Percentiles rank a stretch among this genome's conserved stretches.
Evolutionary conservation across 53 echinoderm and acorn worm genomes (phyloP).

Genomic region (Antedon mediterranea): DNA sequence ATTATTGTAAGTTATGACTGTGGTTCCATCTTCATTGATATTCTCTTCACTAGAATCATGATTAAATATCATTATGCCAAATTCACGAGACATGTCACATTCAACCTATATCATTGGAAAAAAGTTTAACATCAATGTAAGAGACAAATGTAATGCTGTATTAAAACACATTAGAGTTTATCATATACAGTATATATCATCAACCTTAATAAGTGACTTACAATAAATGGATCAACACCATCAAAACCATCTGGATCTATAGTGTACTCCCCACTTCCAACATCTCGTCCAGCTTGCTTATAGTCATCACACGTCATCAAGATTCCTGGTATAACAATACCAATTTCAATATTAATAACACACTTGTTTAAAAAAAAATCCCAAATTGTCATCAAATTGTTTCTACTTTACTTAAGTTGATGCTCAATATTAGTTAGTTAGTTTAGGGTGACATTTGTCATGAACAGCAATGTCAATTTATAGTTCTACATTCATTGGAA

Average conservation of each 20-base stretch:
- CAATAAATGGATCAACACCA: background rate
- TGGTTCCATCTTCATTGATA: background rate
- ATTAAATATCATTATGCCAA: background rate
- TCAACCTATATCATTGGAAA: background rate
- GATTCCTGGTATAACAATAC: background rate
- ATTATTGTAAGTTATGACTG: background rate
- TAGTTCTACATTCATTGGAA: too few species aligned
- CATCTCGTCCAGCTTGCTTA: background rate
- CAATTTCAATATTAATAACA: background rate
- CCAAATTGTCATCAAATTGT: too few species aligned
- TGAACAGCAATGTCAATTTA: too few species aligned
- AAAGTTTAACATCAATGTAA: too few species aligned
- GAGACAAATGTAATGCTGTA: too few species aligned
- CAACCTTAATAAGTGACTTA: background rate
- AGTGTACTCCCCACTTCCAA: background rate
- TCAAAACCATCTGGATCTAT: slow-evolving; percentile 4
- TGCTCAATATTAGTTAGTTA: too few species aligned
- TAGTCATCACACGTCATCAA: background rate
- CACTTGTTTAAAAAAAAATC: too few species aligned
- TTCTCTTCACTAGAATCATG: background rate
- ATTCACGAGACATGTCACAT: slow-evolving; percentile 7
- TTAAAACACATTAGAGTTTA: too few species aligned
- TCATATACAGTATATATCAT: too few species aligned
- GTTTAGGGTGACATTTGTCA: too few species aligned
- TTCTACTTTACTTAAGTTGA: too few species aligned